Percentiles rank a stretch among this genome's conserved stretches.
phyloP scores from a whole-genome alignment of 2,888 invertebrate species.

The Aricia artaxerxes region DNA sequence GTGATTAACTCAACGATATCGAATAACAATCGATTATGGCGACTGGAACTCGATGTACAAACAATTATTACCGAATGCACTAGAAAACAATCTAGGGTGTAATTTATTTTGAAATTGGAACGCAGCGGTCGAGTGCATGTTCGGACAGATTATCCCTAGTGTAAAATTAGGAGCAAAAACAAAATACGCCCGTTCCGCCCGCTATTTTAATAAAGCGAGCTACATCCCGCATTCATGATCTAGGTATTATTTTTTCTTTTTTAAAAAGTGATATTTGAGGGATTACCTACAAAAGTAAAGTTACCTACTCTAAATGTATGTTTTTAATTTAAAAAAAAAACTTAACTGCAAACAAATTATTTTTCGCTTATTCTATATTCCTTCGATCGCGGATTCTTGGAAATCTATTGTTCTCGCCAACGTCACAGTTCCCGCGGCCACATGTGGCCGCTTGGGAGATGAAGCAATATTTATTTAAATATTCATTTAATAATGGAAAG shows the following conservation, averaged over 20 bases:
- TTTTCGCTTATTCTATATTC: too few species aligned
- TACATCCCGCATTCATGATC: constrained; percentile 13
- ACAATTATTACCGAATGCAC: constrained; percentile 41
- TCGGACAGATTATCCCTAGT: constrained; percentile 44
- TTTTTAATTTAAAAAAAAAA: too few species aligned
- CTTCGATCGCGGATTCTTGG: too few species aligned
- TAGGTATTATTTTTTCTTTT: not conserved
- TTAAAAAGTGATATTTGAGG: not conserved
- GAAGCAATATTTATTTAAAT: too few species aligned
- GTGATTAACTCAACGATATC: not conserved
- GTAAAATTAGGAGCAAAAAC: constrained; percentile 45
- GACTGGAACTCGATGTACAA: constrained; percentile 35
- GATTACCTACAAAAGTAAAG: not conserved
- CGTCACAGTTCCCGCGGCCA: too few species aligned
- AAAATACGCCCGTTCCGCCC: constrained; percentile 35
- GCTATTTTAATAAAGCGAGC: constrained; percentile 22
- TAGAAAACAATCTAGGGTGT: constrained; percentile 43
- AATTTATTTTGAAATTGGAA: constrained; percentile 47
- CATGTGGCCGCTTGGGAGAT: too few species aligned
- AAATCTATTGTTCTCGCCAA: too few species aligned
- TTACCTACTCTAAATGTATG: not conserved
- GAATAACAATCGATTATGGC: not conserved
- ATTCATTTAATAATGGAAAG: too few species aligned
- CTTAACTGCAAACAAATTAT: too few species aligned
- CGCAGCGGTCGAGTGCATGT: constrained; percentile 39